These are phyloP conservation scores for Drosophila suzukii DNA, from an alignment of 1,140 invertebrate species.

Conservation along the genomic window DNA sequence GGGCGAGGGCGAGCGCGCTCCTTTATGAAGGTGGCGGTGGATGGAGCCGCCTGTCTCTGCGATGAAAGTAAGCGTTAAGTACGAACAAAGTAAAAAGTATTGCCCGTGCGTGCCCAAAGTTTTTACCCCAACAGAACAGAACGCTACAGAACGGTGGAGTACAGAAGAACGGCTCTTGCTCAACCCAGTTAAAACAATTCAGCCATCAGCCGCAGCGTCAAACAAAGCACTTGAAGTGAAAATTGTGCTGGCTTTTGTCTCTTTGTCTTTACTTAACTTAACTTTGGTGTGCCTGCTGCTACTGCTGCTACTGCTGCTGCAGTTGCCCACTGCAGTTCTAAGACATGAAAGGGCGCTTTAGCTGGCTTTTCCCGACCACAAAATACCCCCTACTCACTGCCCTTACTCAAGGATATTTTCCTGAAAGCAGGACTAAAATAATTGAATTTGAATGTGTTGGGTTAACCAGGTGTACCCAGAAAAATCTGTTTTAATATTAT, in stretches of 20 bases:
- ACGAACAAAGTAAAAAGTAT: slow-evolving; percentile 80
- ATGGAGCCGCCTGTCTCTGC: slow-evolving; percentile 17
- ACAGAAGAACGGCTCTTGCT: not conserved
- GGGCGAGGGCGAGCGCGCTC: too few relatives aligned
- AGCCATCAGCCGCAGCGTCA: slow-evolving; percentile 46
- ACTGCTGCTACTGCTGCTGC: slow-evolving; percentile 23
- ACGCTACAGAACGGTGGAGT: not conserved
- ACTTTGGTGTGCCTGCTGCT: slow-evolving; percentile 43
- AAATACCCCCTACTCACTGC: not conserved
- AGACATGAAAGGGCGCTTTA: slow-evolving; percentile 5
- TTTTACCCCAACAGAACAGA: slow-evolving; percentile 25
- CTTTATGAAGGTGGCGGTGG: slow-evolving; percentile 1
- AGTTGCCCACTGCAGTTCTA: slow-evolving; percentile 70
- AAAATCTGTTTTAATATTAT: too few relatives aligned
- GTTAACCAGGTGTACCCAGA: too few relatives aligned
- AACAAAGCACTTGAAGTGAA: slow-evolving; percentile 77
- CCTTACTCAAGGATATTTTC: too few relatives aligned
- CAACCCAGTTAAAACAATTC: slow-evolving; percentile 3
- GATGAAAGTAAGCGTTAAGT: slow-evolving; percentile 76
- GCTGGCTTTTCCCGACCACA: not conserved
- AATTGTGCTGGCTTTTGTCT: slow-evolving; percentile 76
- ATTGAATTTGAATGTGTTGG: too few relatives aligned
- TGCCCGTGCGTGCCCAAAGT: slow-evolving; percentile 66
- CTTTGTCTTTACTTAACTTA: slow-evolving; percentile 77
- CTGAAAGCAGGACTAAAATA: too few relatives aligned